Evolutionary conservation across 35 echinoderm and acorn worm genomes (phyloP).

Genomic region (Ophiothrix spiculata): DNA sequence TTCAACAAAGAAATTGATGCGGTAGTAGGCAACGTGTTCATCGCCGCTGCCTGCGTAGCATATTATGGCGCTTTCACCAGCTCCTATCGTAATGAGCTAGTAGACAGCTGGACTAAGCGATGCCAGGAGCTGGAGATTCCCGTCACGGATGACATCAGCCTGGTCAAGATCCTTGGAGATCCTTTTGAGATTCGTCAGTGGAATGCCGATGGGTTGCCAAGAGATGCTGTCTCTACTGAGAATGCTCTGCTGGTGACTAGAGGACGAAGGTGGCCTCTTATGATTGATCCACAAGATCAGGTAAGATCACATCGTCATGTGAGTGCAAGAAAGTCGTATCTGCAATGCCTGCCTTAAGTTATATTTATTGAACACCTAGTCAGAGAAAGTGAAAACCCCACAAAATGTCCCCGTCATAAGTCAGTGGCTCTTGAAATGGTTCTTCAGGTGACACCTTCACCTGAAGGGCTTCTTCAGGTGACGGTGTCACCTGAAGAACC

Average conservation of each 20-base stretch:
- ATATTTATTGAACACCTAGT: no score
- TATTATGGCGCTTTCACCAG: slow-evolving; percentile 99
- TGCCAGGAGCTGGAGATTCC: slow-evolving; percentile 93
- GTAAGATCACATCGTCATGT: no score
- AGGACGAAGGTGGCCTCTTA: slow-evolving; percentile 89
- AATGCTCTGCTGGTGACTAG: slow-evolving; percentile 95
- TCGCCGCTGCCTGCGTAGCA: slow-evolving; percentile 95
- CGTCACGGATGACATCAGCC: slow-evolving; percentile 82
- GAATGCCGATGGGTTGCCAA: slow-evolving; percentile 93
- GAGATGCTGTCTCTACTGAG: slow-evolving; percentile 95
- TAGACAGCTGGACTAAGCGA: slow-evolving; percentile 76
- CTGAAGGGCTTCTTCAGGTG: no score
- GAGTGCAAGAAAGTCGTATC: no score
- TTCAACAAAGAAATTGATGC: slow-evolving; percentile 44
- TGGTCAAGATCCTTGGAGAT: slow-evolving; percentile 88
- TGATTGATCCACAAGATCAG: slow-evolving; percentile 99
- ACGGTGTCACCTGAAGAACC: no score
- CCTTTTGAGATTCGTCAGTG: slow-evolving; percentile 97
- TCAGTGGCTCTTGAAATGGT: no score
- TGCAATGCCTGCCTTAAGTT: no score
- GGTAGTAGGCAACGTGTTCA: slow-evolving; percentile 96
- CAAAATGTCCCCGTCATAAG: no score
- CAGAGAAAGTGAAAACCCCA: no score
- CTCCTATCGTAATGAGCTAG: slow-evolving; percentile 77
- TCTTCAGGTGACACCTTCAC: no score